These are phyloP conservation scores for Schizaphis graminum DNA, from an alignment of 2,888 invertebrate species.

Conservation along the genomic window DNA sequence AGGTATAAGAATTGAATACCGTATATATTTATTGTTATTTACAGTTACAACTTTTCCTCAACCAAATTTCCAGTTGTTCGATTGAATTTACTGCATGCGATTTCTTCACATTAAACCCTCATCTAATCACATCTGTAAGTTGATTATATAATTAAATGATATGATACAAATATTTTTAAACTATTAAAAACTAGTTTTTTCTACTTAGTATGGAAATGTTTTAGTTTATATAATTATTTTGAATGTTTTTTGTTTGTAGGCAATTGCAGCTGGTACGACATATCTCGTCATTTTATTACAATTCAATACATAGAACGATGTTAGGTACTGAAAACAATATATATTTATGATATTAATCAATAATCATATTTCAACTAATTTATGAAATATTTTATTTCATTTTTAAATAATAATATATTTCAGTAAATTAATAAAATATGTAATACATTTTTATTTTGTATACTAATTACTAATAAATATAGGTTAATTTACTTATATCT, in stretches of 20 bases:
- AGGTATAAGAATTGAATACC: neutral
- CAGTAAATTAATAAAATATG: neutral
- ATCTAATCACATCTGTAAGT: slow-evolving; percentile 70
- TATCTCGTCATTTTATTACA: slow-evolving; percentile 67
- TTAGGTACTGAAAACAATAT: neutral
- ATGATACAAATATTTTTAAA: neutral
- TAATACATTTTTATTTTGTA: neutral
- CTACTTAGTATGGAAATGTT: neutral
- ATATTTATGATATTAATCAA: neutral
- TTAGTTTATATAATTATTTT: neutral
- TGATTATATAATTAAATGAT: neutral
- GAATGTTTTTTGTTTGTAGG: slow-evolving; percentile 58
- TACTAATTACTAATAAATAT: neutral
- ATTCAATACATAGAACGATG: slow-evolving; percentile 61
- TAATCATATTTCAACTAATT: neutral
- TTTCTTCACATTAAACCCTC: slow-evolving; percentile 70
- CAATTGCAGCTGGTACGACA: slow-evolving; percentile 67
- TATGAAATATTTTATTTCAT: neutral
- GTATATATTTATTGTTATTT: slow-evolving; percentile 66
- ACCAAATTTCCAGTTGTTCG: slow-evolving; percentile 69
- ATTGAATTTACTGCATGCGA: slow-evolving; percentile 70
- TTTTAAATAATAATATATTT: neutral
- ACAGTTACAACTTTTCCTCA: slow-evolving; percentile 70
- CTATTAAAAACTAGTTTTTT: neutral
- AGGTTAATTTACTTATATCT: neutral